Conservation (phyloP, 2,888 invertebrate species). For the Abscondita cerata region DNA sequence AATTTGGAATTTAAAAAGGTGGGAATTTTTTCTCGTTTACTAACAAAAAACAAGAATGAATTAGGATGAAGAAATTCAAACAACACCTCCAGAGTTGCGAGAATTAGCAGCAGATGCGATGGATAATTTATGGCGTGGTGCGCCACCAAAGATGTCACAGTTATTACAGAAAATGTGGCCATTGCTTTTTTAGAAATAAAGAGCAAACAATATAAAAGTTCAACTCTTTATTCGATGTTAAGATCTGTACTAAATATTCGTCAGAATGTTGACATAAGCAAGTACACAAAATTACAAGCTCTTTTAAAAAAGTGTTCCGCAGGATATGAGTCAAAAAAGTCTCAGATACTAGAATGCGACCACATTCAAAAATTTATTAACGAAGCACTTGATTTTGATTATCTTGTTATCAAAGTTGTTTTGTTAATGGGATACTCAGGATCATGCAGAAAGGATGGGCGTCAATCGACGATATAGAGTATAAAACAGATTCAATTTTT, state of each 20-base stretch:
- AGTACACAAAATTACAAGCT: neutral
- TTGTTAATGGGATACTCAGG: conserved; percentile 5
- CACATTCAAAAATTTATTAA: conserved; percentile 4
- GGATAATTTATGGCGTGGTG: neutral
- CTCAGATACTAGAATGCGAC: neutral
- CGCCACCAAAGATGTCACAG: neutral
- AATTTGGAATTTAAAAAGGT: too few species aligned
- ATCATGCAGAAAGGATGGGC: conserved; percentile 8
- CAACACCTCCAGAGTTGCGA: too few species aligned
- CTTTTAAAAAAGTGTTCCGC: neutral
- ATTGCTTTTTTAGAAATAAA: neutral
- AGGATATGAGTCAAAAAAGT: conserved; percentile 5
- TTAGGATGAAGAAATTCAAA: too few species aligned
- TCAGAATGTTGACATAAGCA: conserved; percentile 4
- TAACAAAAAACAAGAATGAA: too few species aligned
- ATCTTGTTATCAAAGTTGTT: conserved; percentile 3
- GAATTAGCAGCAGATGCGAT: too few species aligned
- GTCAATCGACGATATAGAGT: neutral
- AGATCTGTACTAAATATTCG: conserved; percentile 1
- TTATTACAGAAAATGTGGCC: conserved; percentile 5
- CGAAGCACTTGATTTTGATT: neutral
- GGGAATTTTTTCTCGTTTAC: too few species aligned
- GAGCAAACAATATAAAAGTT: conserved; percentile 2
- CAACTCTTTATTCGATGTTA: conserved; percentile 11
- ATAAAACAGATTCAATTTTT: neutral